phyloP scores from a whole-genome alignment of 2,888 invertebrate species.

The Habroteleia sp. region DNA sequence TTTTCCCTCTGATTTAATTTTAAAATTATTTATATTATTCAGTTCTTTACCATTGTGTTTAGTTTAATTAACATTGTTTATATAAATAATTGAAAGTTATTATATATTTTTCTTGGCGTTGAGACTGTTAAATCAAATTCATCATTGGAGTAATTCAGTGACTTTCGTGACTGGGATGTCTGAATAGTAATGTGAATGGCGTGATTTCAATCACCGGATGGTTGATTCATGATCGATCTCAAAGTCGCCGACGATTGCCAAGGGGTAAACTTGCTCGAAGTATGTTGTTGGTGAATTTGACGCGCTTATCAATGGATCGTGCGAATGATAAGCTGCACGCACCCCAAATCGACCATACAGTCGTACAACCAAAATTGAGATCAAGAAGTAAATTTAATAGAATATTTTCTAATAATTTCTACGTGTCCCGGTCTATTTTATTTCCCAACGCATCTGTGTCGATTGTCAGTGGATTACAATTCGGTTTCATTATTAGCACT shows the following conservation, averaged over 20 bases:
- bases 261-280: constrained; percentile 65
- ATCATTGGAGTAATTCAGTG: constrained; percentile 14
- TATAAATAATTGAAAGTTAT: no score
- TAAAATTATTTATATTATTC: no score
- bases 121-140: no score
- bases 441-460: no score
- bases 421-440: no score
- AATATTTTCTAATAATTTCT: constrained; percentile 55
- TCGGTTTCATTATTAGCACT: constrained; percentile 1
- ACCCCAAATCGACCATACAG: constrained; percentile 72
- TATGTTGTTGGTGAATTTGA: constrained; percentile 71
- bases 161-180: constrained; percentile 60
- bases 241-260: constrained; percentile 65
- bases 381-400: constrained; percentile 69
- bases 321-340: constrained; percentile 75
- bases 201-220: constrained; percentile 71
- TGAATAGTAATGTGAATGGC: constrained; percentile 54
- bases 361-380: constrained; percentile 72
- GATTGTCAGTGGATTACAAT: no score
- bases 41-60: no score
- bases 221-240: constrained; percentile 72
- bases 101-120: no score
- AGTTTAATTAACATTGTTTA: no score
- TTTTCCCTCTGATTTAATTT: no score
- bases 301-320: constrained; percentile 79